A percentile compares a stretch with the other conserved stretches of the same genome.
Evolutionary conservation across 2,888 invertebrate genomes (phyloP).

Genomic region (Anthoptus insignis): DNA sequence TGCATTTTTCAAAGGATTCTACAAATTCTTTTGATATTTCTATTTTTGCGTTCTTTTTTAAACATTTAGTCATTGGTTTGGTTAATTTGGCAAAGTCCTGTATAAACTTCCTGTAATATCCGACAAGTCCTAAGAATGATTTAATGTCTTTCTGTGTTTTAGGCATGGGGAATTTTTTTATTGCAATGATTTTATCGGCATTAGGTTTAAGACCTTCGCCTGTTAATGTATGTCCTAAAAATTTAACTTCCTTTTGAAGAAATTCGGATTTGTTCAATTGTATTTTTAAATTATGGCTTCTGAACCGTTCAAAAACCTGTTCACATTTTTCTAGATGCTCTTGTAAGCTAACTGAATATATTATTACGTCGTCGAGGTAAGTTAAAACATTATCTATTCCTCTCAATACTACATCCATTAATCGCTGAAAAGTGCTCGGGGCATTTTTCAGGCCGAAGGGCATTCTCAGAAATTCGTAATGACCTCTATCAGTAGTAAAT

Average conservation of each 20-base stretch:
- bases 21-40: slow-evolving; percentile 37
- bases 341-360: slow-evolving; percentile 46
- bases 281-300: slow-evolving; percentile 41
- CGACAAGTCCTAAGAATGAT: slow-evolving; percentile 51
- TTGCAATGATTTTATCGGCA: slow-evolving; percentile 51
- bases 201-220: slow-evolving; percentile 56
- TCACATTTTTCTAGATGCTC: slow-evolving; percentile 51
- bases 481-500: slow-evolving; percentile 54
- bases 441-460: too few species aligned
- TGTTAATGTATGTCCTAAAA: slow-evolving; percentile 57
- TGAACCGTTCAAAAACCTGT: slow-evolving; percentile 52
- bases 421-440: slow-evolving; percentile 55
- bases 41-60: slow-evolving; percentile 44
- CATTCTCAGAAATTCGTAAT: slow-evolving; percentile 55
- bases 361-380: slow-evolving; percentile 50
- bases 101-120: slow-evolving; percentile 54
- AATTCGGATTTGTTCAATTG: slow-evolving; percentile 54
- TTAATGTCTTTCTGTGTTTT: slow-evolving; percentile 52
- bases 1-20: slow-evolving; percentile 37
- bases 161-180: slow-evolving; percentile 50
- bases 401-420: not conserved
- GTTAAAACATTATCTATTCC: not conserved
- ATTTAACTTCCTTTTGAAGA: slow-evolving; percentile 51
- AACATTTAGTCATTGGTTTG: slow-evolving; percentile 49
- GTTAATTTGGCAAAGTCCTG: slow-evolving; percentile 43